Evolutionary conservation across 1,140 invertebrate genomes (phyloP).

Genomic region (Hesperophylax magnus): DNA sequence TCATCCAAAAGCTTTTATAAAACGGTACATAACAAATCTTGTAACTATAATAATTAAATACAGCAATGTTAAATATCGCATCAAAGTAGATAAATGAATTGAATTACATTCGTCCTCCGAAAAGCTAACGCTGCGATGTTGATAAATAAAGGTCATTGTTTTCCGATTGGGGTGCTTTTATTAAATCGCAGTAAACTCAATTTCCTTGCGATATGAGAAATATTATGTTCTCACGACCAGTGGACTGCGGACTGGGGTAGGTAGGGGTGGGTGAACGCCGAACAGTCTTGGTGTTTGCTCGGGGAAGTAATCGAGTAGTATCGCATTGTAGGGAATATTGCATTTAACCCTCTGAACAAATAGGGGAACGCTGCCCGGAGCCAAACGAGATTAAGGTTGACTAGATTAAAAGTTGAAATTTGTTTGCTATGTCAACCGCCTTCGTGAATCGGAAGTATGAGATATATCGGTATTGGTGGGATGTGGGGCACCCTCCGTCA

Average conservation of each 20-base stretch:
- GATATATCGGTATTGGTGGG: conserved; percentile 1
- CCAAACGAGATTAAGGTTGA: conserved; percentile 56
- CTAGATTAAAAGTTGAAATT: conserved; percentile 58
- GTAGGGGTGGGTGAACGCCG: not conserved
- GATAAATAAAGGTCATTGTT: conserved; percentile 13
- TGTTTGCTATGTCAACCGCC: conserved; percentile 50
- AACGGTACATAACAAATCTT: no score
- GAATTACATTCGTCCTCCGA: not conserved
- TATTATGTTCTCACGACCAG: conserved; percentile 24
- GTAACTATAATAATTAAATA: no score
- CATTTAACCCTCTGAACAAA: conserved; percentile 57
- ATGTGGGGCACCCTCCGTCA: no score
- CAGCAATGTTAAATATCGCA: no score
- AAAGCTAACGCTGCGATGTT: not conserved
- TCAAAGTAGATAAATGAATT: no score
- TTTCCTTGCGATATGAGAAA: conserved; percentile 36
- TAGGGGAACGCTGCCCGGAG: conserved; percentile 51
- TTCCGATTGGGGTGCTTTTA: conserved; percentile 16
- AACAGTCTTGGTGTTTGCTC: conserved; percentile 44
- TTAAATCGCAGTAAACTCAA: conserved; percentile 34
- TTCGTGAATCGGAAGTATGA: conserved; percentile 24
- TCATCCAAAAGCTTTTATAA: no score
- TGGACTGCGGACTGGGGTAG: not conserved
- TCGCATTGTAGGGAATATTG: conserved; percentile 56
- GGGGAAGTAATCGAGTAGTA: conserved; percentile 53